Evolutionary conservation across 2,113 vertebrate species (phyloP).

Genomic region (Myotis brandtii): DNA sequence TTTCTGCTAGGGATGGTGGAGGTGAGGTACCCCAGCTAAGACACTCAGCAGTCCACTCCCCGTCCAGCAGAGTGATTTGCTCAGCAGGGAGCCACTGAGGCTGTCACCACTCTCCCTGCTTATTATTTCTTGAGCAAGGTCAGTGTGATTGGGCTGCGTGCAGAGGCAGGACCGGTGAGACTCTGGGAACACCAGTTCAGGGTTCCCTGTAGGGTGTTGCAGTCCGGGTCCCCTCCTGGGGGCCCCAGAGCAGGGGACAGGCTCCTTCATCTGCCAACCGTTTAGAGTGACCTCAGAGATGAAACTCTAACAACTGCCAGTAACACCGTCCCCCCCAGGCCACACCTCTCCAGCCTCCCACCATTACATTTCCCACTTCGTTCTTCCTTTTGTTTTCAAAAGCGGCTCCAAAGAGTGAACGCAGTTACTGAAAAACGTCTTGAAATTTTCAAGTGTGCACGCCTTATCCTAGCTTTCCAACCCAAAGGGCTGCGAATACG

Average conservation of each 20-base stretch:
- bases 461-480: not conserved
- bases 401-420: not conserved
- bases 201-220: not conserved
- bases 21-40: not conserved
- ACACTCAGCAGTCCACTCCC: not conserved
- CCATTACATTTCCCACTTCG: not conserved
- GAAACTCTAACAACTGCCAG: not conserved
- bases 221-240: not conserved
- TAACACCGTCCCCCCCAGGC: not conserved
- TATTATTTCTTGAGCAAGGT: conserved; percentile 71
- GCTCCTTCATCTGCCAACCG: not conserved
- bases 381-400: conserved; percentile 60
- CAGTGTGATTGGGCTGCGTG: not conserved
- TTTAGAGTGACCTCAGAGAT: not conserved
- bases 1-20: not conserved
- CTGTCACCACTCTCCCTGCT: conserved; percentile 61
- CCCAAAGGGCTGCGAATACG: not conserved
- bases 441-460: not conserved
- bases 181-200: not conserved
- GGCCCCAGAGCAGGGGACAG: not conserved
- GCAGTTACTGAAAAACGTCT: not conserved
- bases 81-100: not conserved
- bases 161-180: not conserved
- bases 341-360: conserved; percentile 48
- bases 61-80: not conserved